A percentile compares a stretch with the other conserved stretches of the same genome.
Evolutionary conservation across 2,797 vertebrate species (phyloP).

Genomic region (Coracias cyanogaster): DNA sequence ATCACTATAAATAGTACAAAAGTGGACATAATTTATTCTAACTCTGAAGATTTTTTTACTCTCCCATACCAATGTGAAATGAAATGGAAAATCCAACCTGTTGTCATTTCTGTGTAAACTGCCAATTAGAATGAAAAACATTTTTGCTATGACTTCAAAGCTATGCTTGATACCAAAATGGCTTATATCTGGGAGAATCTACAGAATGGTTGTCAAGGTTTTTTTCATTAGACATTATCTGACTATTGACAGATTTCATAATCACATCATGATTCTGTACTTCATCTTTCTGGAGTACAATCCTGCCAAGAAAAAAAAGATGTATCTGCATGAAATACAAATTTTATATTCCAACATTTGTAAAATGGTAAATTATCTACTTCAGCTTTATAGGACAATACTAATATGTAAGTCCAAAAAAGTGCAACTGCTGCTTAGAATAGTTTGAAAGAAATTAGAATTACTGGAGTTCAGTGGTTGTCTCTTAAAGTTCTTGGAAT

Average conservation of each 20-base stretch:
- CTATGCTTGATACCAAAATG: background rate
- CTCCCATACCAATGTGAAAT: background rate
- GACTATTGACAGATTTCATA: background rate
- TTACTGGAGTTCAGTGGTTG: background rate
- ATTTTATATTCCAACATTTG: background rate
- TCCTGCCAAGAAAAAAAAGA: background rate
- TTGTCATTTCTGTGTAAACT: background rate
- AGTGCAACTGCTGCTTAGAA: background rate
- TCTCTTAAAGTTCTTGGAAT: background rate
- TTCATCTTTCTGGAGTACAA: background rate
- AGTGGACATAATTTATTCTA: background rate
- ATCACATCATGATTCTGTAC: background rate
- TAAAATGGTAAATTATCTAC: background rate
- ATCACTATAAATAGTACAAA: background rate
- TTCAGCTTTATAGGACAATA: background rate
- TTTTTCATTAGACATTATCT: background rate
- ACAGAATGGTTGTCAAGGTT: background rate
- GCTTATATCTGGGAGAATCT: background rate
- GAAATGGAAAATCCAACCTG: background rate
- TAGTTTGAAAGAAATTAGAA: background rate
- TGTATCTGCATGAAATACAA: background rate
- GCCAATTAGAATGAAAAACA: background rate
- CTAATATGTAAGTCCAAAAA: background rate
- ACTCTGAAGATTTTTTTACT: background rate
- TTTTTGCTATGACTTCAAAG: background rate